phyloP scores from a whole-genome alignment of 1,140 invertebrate genomes.

The Caenorhabditis brenneri region DNA sequence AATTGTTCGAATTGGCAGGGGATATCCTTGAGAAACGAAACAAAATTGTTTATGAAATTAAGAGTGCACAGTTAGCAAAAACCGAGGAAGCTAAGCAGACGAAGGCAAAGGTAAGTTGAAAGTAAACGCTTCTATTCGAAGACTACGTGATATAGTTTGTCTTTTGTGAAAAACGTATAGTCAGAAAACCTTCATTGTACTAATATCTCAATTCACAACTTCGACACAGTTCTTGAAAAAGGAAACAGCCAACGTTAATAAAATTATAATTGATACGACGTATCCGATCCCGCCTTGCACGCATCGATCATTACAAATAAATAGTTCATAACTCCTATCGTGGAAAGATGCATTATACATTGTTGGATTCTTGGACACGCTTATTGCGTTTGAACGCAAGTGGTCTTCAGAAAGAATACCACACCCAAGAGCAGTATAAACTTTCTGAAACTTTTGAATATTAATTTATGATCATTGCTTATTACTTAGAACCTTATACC shows the following conservation, averaged over 20 bases:
- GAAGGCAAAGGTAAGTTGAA: neutral
- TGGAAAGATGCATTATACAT: no score
- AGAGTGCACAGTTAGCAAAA: neutral
- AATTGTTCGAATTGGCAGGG: conserved; percentile 10
- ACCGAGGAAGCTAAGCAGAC: neutral
- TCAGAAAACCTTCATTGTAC: no score
- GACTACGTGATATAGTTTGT: no score
- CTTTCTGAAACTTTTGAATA: neutral
- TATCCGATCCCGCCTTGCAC: conserved; percentile 41
- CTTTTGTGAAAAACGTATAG: no score
- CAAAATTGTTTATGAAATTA: conserved; percentile 13
- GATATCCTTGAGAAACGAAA: neutral
- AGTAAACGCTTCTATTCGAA: no score
- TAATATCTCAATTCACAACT: no score
- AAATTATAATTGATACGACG: neutral
- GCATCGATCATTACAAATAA: conserved; percentile 47
- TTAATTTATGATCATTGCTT: neutral
- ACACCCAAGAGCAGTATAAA: neutral
- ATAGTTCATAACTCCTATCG: conserved; percentile 17
- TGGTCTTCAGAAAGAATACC: no score
- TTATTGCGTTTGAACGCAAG: neutral
- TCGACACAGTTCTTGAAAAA: neutral
- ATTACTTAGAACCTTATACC: neutral
- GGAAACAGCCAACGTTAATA: neutral
- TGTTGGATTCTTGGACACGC: neutral